Percentiles rank a stretch among this genome's conserved stretches.
Conservation (phyloP, 2,888 invertebrate genomes). For the Agrotis clavis region DNA sequence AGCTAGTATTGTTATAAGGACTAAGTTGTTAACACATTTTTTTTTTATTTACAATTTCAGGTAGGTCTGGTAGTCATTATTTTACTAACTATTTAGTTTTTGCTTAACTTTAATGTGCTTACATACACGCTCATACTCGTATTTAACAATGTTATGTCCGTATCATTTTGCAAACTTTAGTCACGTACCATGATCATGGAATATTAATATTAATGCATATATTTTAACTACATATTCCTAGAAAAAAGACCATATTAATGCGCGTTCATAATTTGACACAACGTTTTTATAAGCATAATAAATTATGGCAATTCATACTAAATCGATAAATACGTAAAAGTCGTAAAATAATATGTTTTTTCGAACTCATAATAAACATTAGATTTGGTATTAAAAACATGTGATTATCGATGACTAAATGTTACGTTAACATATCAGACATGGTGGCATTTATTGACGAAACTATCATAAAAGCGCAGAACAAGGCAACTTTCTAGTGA, state of each 20-base stretch:
- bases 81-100: conserved; percentile 25
- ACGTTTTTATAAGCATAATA: conserved; percentile 55
- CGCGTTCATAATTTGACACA: conserved; percentile 60
- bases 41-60: too few species aligned
- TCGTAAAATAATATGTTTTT: conserved; percentile 70
- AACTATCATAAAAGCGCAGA: conserved; percentile 67
- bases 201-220: conserved; percentile 62
- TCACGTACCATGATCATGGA: conserved; percentile 63
- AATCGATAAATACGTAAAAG: conserved; percentile 69
- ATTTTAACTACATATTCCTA: conserved; percentile 55
- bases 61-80: not conserved
- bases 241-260: conserved; percentile 50
- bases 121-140: conserved; percentile 14
- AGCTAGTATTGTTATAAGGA: too few species aligned
- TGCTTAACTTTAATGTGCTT: not conserved
- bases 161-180: conserved; percentile 58
- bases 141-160: conserved; percentile 52
- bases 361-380: conserved; percentile 72
- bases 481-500: conserved; percentile 73
- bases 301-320: conserved; percentile 65
- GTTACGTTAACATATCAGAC: conserved; percentile 65
- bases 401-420: conserved; percentile 70
- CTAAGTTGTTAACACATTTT: too few species aligned
- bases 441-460: conserved; percentile 61
- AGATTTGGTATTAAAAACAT: conserved; percentile 77